Percentiles rank a stretch among this genome's conserved stretches.
Conservation (phyloP, 2,113 vertebrate species). For the Sigmodon hispidus region DNA sequence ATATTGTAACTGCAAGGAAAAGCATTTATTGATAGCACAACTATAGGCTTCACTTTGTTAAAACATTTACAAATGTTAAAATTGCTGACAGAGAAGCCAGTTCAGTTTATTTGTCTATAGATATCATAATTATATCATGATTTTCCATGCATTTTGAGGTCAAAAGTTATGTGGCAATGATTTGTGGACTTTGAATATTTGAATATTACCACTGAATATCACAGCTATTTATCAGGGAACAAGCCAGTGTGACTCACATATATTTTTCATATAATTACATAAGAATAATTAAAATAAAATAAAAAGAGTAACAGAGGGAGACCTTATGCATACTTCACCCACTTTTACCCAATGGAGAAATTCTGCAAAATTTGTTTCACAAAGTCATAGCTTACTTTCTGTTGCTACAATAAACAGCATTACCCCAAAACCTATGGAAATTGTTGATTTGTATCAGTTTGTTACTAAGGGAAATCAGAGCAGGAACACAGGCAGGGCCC, state of each 20-base stretch:
- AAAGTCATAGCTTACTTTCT: not conserved
- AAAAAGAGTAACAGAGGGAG: not conserved
- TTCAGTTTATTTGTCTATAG: conserved; percentile 27
- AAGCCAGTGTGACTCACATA: conserved; percentile 18
- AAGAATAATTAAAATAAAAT: conserved; percentile 2
- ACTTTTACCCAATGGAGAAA: not conserved
- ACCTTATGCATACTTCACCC: not conserved
- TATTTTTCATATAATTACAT: conserved; percentile 37
- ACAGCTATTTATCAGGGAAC: not conserved
- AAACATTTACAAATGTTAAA: conserved; percentile 44
- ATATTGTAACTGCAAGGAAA: not conserved
- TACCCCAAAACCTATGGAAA: not conserved
- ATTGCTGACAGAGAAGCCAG: conserved; percentile 32
- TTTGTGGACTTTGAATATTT: not conserved
- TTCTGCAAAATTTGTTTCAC: not conserved
- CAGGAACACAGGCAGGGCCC: not conserved
- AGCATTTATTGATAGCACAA: conserved; percentile 35
- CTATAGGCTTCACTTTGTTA: conserved; percentile 52
- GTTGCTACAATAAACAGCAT: no score
- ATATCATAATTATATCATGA: conserved; percentile 22
- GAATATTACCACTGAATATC: not conserved
- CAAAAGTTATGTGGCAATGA: conserved; percentile 3
- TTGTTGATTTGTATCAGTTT: not conserved
- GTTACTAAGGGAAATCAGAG: not conserved
- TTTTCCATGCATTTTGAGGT: conserved; percentile 24